Conservation (phyloP, 2,888 invertebrate species). For the Chaetogeoica ovagalla region DNA sequence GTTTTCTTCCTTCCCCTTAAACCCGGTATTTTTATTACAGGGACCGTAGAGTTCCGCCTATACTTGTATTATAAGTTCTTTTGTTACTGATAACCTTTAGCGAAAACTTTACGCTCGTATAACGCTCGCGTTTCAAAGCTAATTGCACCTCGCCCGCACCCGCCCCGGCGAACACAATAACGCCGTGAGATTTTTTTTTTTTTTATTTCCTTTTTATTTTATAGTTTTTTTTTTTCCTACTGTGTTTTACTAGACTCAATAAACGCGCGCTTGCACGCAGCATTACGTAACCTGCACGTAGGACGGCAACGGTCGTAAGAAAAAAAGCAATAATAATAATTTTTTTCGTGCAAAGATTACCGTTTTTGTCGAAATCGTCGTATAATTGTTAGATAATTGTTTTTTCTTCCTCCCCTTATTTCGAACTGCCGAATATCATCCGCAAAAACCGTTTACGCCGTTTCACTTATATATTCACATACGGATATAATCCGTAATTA, state of each 20-base stretch:
- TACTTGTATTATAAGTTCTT: neutral
- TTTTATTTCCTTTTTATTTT: too few relatives aligned
- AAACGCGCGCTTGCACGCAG: neutral
- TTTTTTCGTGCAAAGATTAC: neutral
- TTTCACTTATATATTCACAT: too few relatives aligned
- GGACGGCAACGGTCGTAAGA: conserved; percentile 5
- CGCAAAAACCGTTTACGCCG: too few relatives aligned
- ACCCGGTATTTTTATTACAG: too few relatives aligned
- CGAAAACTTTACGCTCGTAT: conserved; percentile 19
- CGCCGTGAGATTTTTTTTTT: neutral
- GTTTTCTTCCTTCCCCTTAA: neutral
- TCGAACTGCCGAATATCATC: too few relatives aligned
- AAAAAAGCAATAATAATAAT: neutral
- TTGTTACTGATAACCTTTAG: conserved; percentile 6
- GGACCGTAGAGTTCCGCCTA: too few relatives aligned
- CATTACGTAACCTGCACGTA: neutral
- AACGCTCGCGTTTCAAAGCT: conserved; percentile 4
- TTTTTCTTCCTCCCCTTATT: too few relatives aligned
- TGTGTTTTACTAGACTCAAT: conserved; percentile 16
- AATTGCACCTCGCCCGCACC: neutral
- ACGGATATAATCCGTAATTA: too few relatives aligned
- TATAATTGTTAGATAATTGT: too few relatives aligned
- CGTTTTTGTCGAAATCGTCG: neutral
- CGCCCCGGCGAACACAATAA: neutral
- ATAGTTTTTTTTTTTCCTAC: conserved; percentile 8